Conservation (phyloP, 2,888 invertebrate genomes). For the Phragmatobia fuliginosa region DNA sequence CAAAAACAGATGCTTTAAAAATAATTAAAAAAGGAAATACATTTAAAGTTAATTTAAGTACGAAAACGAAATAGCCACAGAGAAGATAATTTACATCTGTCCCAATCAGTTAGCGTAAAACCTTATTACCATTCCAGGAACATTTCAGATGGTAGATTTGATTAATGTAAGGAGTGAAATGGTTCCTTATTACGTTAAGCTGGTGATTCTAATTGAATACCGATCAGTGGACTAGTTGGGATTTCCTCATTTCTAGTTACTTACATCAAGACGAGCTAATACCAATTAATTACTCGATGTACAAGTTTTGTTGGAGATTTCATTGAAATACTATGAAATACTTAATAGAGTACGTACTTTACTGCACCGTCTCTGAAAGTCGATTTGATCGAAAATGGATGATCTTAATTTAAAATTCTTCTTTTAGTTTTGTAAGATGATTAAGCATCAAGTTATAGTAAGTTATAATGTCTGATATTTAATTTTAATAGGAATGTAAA, state of each 20-base stretch:
- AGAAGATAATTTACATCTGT: not conserved
- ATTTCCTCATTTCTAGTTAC: conserved; percentile 11
- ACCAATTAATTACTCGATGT: not conserved
- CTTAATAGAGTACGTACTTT: not conserved
- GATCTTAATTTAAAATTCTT: not conserved
- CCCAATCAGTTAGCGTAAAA: not conserved
- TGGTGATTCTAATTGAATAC: conserved; percentile 21
- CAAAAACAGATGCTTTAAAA: no score
- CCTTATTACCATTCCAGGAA: conserved; percentile 12
- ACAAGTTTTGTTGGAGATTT: not conserved
- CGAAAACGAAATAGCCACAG: not conserved
- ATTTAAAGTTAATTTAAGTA: not conserved
- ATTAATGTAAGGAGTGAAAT: conserved; percentile 18
- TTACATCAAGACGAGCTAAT: not conserved
- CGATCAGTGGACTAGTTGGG: conserved; percentile 17
- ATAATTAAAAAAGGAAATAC: not conserved
- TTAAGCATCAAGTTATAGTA: no score
- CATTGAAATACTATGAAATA: not conserved
- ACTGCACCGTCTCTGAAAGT: not conserved
- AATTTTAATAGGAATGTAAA: no score
- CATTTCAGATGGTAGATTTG: conserved; percentile 18
- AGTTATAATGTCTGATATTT: no score
- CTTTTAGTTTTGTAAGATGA: no score
- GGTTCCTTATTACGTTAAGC: conserved; percentile 21
- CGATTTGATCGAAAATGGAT: no score